These are phyloP conservation scores for Paracanthobrama guichenoti DNA, from an alignment of 2,113 vertebrate species.

Conservation along the genomic window DNA sequence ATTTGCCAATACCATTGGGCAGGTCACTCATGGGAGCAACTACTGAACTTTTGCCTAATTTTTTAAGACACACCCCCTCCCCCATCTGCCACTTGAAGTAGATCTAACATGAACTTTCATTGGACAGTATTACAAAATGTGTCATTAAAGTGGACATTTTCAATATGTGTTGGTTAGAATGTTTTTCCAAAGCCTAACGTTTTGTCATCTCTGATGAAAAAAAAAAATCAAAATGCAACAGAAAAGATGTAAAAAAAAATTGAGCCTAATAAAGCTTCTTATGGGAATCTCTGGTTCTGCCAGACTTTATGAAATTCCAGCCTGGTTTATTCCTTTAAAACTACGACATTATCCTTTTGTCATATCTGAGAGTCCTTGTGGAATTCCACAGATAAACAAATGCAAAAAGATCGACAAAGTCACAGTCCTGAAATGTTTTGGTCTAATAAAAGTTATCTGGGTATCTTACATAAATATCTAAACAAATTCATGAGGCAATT, in stretches of 20 bases:
- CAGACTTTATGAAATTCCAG: constrained; percentile 16
- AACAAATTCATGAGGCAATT: constrained; percentile 2
- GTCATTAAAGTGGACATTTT: background rate
- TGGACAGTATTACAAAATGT: background rate
- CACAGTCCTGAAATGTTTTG: background rate
- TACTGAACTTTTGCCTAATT: background rate
- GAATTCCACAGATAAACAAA: constrained; percentile 15
- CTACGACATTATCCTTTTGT: constrained; percentile 6
- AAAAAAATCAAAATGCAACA: background rate
- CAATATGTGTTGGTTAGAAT: background rate
- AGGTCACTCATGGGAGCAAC: background rate
- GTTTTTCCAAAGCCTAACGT: background rate
- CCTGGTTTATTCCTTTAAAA: background rate
- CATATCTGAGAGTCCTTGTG: background rate
- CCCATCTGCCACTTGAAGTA: background rate
- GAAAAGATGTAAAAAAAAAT: background rate
- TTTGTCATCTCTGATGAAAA: background rate
- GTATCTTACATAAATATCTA: background rate
- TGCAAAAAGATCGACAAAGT: background rate
- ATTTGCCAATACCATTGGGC: background rate
- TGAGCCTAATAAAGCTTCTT: background rate
- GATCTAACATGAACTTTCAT: background rate
- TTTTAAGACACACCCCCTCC: background rate
- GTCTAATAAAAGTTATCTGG: background rate
- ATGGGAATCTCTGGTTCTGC: background rate